Percentiles rank a stretch among this genome's conserved stretches.
These are phyloP conservation scores for Callithrix jacchus DNA, from an alignment of 2,113 vertebrate genomes.

Conservation along the genomic window DNA sequence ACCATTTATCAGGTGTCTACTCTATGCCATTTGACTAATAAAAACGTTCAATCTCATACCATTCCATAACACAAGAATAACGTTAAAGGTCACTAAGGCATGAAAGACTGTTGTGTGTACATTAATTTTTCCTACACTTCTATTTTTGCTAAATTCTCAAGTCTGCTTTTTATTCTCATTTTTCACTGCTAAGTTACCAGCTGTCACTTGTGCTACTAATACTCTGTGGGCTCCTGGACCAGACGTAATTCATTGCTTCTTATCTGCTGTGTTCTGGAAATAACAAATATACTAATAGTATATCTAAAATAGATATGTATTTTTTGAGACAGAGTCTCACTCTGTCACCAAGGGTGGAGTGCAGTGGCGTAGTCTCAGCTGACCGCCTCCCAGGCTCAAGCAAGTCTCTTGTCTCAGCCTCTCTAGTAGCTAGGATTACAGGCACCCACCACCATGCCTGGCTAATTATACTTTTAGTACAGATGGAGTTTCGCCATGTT, in stretches of 20 bases:
- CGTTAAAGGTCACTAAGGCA: not conserved
- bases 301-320: not conserved
- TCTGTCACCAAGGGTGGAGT: too few relatives aligned
- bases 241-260: not conserved
- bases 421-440: too few relatives aligned
- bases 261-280: not conserved
- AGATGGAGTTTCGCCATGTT: too few relatives aligned
- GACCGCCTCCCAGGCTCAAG: too few relatives aligned
- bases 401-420: too few relatives aligned
- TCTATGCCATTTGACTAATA: not conserved
- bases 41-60: not conserved
- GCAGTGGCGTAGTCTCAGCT: too few relatives aligned
- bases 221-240: not conserved
- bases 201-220: not conserved
- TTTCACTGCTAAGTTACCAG: not conserved
- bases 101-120: not conserved
- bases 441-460: too few relatives aligned
- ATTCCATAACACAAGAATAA: not conserved
- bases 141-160: not conserved
- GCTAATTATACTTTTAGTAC: too few relatives aligned
- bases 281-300: not conserved
- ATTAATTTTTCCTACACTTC: not conserved
- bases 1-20: not conserved
- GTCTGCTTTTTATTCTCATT: not conserved
- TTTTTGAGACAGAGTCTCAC: too few relatives aligned